A percentile compares a stretch with the other conserved stretches of the same genome.
Evolutionary conservation across 2,797 vertebrate species (phyloP).

Genomic region (Lagothrix lagotricha): DNA sequence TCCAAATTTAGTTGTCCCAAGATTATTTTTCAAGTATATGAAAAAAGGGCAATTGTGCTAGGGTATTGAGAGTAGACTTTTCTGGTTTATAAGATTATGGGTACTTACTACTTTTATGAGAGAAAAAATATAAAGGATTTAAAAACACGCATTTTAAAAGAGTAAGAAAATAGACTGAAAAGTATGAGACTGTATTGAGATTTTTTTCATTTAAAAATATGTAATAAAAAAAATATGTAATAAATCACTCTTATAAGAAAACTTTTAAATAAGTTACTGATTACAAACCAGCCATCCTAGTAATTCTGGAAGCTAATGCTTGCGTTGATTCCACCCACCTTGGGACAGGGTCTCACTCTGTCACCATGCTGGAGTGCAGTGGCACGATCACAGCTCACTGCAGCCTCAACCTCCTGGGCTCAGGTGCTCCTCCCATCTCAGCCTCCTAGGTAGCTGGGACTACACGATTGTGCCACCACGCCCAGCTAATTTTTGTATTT

Average conservation of each 20-base stretch:
- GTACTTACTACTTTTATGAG: not conserved
- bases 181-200: not conserved
- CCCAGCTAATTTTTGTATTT: not conserved
- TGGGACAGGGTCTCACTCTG: not conserved
- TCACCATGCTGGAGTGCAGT: not conserved
- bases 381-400: not conserved
- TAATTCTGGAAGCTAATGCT: not conserved
- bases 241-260: not conserved
- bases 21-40: not conserved
- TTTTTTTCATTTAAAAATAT: not conserved
- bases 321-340: not conserved
- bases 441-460: not conserved
- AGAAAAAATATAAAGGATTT: conserved; percentile 20
- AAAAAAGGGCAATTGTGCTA: not conserved
- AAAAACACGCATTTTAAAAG: not conserved
- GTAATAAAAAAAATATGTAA: not conserved
- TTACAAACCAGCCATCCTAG: not conserved
- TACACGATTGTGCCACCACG: not conserved
- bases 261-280: not conserved
- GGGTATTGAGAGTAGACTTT: not conserved
- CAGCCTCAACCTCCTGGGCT: not conserved
- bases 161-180: not conserved
- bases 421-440: not conserved
- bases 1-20: not conserved
- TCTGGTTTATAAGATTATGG: not conserved